Evolutionary conservation across 2,888 invertebrate genomes (phyloP).

Genomic region (Pyrocoelia pectoralis): DNA sequence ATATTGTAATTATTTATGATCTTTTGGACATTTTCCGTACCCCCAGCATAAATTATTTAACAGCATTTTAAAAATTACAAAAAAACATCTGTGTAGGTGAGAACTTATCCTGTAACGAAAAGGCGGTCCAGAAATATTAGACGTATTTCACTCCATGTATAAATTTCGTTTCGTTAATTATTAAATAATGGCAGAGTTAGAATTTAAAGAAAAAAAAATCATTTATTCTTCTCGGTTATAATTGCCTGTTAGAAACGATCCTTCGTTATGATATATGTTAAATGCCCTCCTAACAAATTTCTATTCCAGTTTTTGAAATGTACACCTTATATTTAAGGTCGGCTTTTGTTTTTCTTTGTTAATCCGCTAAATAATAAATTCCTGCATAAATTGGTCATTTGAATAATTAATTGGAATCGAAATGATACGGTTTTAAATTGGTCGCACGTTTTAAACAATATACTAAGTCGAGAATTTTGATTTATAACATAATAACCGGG

Average conservation of each 20-base stretch:
- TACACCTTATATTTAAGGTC: neutral
- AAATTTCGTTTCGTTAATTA: conserved; percentile 10
- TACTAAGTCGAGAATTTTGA: conserved; percentile 37
- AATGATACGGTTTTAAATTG: neutral
- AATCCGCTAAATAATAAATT: neutral
- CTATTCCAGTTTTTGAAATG: conserved; percentile 3
- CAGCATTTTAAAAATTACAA: no score
- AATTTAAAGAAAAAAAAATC: conserved; percentile 3
- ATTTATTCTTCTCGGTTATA: conserved; percentile 3
- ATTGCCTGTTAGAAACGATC: conserved; percentile 9
- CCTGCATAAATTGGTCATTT: neutral
- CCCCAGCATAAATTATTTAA: no score
- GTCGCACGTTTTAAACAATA: conserved; percentile 10
- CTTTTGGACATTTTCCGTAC: no score
- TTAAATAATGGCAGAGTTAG: conserved; percentile 4
- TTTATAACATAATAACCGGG: conserved; percentile 46
- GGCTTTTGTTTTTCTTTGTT: conserved; percentile 1
- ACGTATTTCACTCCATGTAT: neutral
- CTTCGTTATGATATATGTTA: conserved; percentile 11
- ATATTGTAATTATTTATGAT: no score
- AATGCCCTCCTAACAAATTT: conserved; percentile 9
- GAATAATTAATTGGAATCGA: neutral
- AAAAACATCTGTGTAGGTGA: no score
- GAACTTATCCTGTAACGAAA: no score
- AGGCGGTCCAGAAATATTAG: neutral